Base-by-base conservation (phyloP, 2,797 vertebrate genomes). In the Borostomias antarcticus region DNA sequence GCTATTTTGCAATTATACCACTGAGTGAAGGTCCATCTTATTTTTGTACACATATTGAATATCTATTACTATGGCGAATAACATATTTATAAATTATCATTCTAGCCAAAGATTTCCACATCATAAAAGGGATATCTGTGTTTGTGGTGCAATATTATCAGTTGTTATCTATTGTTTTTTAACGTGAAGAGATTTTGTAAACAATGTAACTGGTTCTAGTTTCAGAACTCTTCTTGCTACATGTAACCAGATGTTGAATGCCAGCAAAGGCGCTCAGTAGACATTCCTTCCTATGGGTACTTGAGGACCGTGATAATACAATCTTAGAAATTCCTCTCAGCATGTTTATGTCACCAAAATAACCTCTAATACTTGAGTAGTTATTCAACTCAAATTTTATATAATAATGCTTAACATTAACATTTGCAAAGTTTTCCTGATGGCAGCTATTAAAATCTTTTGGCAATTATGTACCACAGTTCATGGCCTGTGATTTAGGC, bases 21-120 rank as follows among this genome's bases (percentile, higher is more conserved):
- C 26, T 32, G 17, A 47, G 30, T 29, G 3, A 29, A 19, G 26
- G 25, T 2, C 26, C 17, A 1, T 21, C 10, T 32, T 2, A 30
- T 21, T 50, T 48, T 15, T 26, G 3, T 7, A n/a, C 28, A 30
- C 28, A 19, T 63, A 10, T 72, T 53, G 7, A 61, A 50, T 70
- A 32, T 40, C 21, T 19, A n/a, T 28, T 47, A 64, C 67, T 53
- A 45, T 48, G 17, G n/a, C n/a, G 10, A 25, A 51, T 13, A 21
- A 21, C 21, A 37, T 58, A 58, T 58, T 58, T 58, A 35, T 32
- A 37, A 35, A 37, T 58, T 35, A 58, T 23, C 5, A 11, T 37
- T 33, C n/a, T 33, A 58, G 32, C 33, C 23, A 23, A 10, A 23
- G 32, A 33, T 5, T 32, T 23, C 32, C 32, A 58, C 48, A 51